Evolutionary conservation across 2,888 invertebrate species (phyloP).

Genomic region (Perdita meconis): DNA sequence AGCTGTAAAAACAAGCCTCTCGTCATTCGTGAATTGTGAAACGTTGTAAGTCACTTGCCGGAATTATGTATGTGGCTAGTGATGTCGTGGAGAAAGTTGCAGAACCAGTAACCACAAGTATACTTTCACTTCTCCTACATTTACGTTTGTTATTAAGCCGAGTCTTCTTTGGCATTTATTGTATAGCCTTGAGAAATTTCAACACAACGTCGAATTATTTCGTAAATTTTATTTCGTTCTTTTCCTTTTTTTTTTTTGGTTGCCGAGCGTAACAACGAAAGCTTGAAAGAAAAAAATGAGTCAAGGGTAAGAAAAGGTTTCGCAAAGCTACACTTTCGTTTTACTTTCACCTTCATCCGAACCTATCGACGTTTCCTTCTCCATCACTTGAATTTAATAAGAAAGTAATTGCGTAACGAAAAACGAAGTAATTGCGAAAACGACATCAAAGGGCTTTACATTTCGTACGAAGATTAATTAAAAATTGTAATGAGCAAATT

Average conservation of each 20-base stretch:
- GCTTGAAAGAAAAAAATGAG: constrained; percentile 8
- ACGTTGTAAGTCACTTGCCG: constrained; percentile 50
- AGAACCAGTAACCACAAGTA: constrained; percentile 68
- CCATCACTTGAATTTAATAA: constrained; percentile 20
- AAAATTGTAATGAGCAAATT: neutral
- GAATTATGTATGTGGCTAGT: constrained; percentile 74
- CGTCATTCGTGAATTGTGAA: constrained; percentile 50
- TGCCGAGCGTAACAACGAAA: neutral
- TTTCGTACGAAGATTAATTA: neutral
- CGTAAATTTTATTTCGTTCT: neutral
- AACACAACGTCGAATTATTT: constrained; percentile 16
- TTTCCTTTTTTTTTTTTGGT: neutral
- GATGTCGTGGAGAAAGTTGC: constrained; percentile 80
- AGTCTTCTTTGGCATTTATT: constrained; percentile 63
- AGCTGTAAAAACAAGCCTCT: constrained; percentile 11
- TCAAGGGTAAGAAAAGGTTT: constrained; percentile 36
- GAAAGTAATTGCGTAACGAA: constrained; percentile 33
- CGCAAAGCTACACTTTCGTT: constrained; percentile 50
- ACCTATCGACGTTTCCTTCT: constrained; percentile 18
- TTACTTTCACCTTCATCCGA: constrained; percentile 40
- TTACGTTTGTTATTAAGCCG: constrained; percentile 70
- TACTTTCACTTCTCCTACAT: constrained; percentile 79
- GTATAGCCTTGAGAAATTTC: constrained; percentile 12
- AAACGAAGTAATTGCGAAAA: constrained; percentile 8
- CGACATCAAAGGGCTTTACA: neutral